Base-by-base conservation (phyloP, 2,113 vertebrate species). In the Ammodytes marinus region DNA sequence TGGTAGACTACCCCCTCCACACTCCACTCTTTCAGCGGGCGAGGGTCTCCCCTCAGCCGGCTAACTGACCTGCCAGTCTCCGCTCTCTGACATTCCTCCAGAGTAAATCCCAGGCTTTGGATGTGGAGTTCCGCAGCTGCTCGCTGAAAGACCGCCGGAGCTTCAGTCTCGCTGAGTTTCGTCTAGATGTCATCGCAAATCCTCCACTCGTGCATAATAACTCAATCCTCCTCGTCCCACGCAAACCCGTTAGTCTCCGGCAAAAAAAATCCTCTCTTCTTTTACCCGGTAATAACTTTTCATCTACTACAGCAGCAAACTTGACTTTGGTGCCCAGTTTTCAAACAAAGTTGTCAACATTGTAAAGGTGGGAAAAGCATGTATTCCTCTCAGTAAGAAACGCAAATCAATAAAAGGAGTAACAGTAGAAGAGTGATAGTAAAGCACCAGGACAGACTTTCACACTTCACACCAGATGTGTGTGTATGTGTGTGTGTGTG, bases 91-190 rank as follows among this genome's bases (percentile, higher is more conserved):
- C 95, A 81, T 95, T 97, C 79, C 75, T 97, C 97, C 97, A 97
- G 68, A 99, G 95, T 87, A 97, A 89, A 82, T 96, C 96, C 97
- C 97, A 98, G 85, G 97, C 97, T 95, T 96, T 96, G 94, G 95
- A 95, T 15, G 96, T 97, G 93, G 97, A 97, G 94, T 95, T 96
- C 85, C 97, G 96, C 76, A 99, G 76, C 92, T 98, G 97, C 90
- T 97, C 96, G 80, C 97, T 99, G 89, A 99, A 94, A 8, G 97
- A 97, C 55, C 97, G 92, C 88, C 97, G 89, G 40, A 98, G 97
- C 89, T 89, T 96, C 85, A 95, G 89, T 74, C 87, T 93, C 47
- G 89, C 85, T 0, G 95, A 85, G 69, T 91, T 93, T 85, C 93
- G 89, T 90, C 87, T 88, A 92, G 96, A 91, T 91, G 92, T 97